Evolutionary conservation across 2,888 invertebrate species (phyloP).

Genomic region (Eledona agricola): DNA sequence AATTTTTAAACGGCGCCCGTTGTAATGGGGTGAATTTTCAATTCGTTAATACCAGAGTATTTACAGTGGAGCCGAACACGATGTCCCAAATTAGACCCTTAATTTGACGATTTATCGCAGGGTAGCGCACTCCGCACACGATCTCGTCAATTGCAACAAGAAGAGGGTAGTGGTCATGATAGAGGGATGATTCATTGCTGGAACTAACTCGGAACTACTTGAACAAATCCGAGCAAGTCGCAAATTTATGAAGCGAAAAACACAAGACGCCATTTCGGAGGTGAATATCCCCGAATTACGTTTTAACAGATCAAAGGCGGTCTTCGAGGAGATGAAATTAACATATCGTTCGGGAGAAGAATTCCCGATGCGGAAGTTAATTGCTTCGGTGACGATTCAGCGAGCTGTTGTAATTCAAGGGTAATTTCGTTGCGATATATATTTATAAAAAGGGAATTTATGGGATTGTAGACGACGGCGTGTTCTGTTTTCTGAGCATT

Average conservation of each 20-base stretch:
- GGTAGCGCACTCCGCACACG: constrained; percentile 6
- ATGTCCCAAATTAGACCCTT: constrained; percentile 42
- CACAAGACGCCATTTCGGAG: constrained; percentile 7
- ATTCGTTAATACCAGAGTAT: constrained; percentile 32
- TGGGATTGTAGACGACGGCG: too few species aligned
- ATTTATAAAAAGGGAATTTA: too few species aligned
- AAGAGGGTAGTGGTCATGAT: constrained; percentile 33
- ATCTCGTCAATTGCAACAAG: constrained; percentile 10
- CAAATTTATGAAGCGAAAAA: constrained; percentile 13
- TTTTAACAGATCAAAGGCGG: constrained; percentile 23
- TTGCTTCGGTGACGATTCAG: constrained; percentile 3
- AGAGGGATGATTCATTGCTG: constrained; percentile 34
- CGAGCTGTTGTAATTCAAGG: too few species aligned
- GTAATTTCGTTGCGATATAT: too few species aligned
- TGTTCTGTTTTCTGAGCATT: too few species aligned
- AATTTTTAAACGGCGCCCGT: constrained; percentile 19
- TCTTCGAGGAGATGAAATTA: constrained; percentile 16
- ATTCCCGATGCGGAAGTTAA: constrained; percentile 7
- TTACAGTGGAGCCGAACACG: constrained; percentile 33
- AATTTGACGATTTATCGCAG: constrained; percentile 45
- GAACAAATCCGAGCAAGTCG: constrained; percentile 36
- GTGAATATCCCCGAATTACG: constrained; percentile 15
- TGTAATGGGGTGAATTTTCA: constrained; percentile 34
- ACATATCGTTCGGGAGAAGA: constrained; percentile 6
- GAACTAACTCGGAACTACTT: constrained; percentile 35